Evolutionary conservation across 1,140 invertebrate species (phyloP), one percentile per base, ranked within the genome.

Genomic region (Microplitis mediator): DNA sequence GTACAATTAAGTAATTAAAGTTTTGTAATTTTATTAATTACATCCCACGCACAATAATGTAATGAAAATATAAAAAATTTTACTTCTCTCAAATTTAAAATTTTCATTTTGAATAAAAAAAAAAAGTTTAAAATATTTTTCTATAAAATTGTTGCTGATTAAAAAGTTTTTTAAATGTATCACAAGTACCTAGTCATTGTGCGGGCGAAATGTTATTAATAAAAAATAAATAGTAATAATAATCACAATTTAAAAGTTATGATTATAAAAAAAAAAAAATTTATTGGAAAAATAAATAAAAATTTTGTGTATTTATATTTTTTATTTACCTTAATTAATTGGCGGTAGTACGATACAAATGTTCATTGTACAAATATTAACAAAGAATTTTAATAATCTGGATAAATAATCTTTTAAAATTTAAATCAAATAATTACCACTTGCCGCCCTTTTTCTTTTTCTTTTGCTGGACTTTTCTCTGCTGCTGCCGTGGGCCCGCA

Each of bases 391-490:
- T 45, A 45, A 6, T 3, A 45, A 45, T 45, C 39, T 52, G 69
- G 58, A 34, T 51, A 52, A 45, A 51, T 35, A 32, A 35, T 69
- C 5, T 34, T 66, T 23, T 23, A 23, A 23, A 23, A 23, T 1
- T 23, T 23, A 23, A 56, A 36, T 23, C 11, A 50, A n/a, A 14
- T 4, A 9, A 72, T 80, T 79, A 88, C 87, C 85, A 89, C 69
- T 88, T 88, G 31, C 87, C 85, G 73, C 89, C 89, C 64, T 90
- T 90, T 81, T 91, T 91, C 78, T 91, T 91, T 75, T 91, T 91
- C 76, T 91, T 91, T 11, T 90, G 89, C 71, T 88, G 88, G 23
- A 89, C 88, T 79, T 91, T 91, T 35, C 90, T 83, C 73, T 90
- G 90, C 73, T 91, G 89, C 62, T 90, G 90, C 36, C 90, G 82